These are phyloP conservation scores for Taphrorychus bicolor DNA, from an alignment of 2,888 invertebrate genomes.

Conservation along the genomic window DNA sequence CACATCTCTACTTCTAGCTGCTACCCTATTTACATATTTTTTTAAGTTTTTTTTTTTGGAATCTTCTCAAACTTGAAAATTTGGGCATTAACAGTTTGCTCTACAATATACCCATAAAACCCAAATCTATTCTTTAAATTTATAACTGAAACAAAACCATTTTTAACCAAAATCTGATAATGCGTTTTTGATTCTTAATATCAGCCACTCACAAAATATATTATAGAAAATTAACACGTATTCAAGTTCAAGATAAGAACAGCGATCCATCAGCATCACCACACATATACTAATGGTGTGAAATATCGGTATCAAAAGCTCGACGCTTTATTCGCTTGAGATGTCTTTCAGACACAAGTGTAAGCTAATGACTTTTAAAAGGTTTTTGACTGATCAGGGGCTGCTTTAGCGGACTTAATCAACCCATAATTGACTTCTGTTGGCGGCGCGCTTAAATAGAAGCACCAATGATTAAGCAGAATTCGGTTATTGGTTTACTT, in stretches of 20 bases:
- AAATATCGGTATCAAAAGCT: constrained; percentile 41
- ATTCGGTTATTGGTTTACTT: constrained; percentile 41
- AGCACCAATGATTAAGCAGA: constrained; percentile 38
- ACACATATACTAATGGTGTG: constrained; percentile 40
- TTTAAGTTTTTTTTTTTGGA: no score
- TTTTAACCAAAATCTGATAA: no score
- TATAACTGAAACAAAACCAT: no score
- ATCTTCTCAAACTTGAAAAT: no score
- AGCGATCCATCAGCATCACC: background rate
- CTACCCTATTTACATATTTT: no score
- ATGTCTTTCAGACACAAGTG: constrained; percentile 37
- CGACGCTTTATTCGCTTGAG: constrained; percentile 27
- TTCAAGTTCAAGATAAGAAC: background rate
- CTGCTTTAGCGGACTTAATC: constrained; percentile 40
- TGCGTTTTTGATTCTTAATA: no score
- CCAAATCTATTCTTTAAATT: no score
- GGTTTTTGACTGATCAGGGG: constrained; percentile 41
- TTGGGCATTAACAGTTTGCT: no score
- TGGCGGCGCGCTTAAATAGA: constrained; percentile 40
- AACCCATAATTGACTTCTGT: constrained; percentile 42
- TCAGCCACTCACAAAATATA: no score
- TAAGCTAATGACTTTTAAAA: constrained; percentile 43
- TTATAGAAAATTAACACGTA: background rate
- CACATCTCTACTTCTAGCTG: no score
- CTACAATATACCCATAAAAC: no score